Evolutionary conservation across 2,797 vertebrate species (phyloP).

Genomic region (Rhincodon typus): DNA sequence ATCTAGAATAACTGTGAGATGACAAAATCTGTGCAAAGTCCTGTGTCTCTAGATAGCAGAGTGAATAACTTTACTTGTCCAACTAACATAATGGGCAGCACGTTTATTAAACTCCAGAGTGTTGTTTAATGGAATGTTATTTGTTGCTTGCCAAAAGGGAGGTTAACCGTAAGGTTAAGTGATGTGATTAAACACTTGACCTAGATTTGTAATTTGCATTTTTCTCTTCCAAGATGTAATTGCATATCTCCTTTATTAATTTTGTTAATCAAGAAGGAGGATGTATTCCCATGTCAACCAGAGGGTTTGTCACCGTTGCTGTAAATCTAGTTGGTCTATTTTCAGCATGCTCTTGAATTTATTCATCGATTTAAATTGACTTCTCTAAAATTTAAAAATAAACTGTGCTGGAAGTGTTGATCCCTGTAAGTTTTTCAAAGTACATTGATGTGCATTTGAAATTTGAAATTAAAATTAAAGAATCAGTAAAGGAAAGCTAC

Average conservation of each 20-base stretch:
- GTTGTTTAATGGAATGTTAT: background rate
- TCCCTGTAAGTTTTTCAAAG: background rate
- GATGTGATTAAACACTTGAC: background rate
- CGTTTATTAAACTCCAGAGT: background rate
- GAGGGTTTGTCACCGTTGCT: background rate
- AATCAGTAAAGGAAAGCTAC: background rate
- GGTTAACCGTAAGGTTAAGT: background rate
- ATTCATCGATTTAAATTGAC: background rate
- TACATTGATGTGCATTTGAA: background rate
- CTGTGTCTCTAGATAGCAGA: background rate
- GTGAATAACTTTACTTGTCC: background rate
- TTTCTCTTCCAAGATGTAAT: background rate
- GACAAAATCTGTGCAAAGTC: background rate
- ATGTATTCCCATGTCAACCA: background rate
- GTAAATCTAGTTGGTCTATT: background rate
- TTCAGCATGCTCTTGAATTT: background rate
- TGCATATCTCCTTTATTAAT: background rate
- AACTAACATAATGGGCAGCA: background rate
- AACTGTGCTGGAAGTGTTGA: background rate
- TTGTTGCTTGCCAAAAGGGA: background rate
- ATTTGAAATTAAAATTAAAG: background rate
- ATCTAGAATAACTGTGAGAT: background rate
- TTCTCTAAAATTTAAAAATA: background rate
- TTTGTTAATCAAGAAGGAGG: background rate
- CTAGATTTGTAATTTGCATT: background rate